Conservation (phyloP, 2,888 invertebrate species). For the Serrognathus titanus region DNA sequence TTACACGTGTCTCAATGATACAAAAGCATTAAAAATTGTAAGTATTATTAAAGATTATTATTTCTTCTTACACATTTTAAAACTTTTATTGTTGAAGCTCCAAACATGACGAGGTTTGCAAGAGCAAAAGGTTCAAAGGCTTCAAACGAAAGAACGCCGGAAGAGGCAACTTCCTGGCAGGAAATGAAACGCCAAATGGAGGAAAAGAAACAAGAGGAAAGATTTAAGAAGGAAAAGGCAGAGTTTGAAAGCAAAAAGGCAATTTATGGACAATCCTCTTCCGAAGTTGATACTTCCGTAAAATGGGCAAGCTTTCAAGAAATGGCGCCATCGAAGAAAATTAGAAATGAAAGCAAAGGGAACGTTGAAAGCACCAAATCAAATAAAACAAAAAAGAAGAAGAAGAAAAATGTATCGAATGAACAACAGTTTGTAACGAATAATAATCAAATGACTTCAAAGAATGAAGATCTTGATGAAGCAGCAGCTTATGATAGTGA, state of each 20-base stretch:
- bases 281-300: slow-evolving; percentile 1
- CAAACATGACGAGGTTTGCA: slow-evolving; percentile 68
- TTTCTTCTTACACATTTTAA: slow-evolving; percentile 10
- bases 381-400: slow-evolving; percentile 8
- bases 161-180: slow-evolving; percentile 71
- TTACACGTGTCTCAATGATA: no score
- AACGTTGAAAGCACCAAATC: neutral
- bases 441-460: no score
- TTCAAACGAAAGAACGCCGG: slow-evolving; percentile 66
- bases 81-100: neutral
- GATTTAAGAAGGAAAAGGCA: slow-evolving; percentile 31
- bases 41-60: no score
- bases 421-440: slow-evolving; percentile 1
- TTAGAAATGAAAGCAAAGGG: slow-evolving; percentile 1
- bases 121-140: slow-evolving; percentile 72
- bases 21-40: no score
- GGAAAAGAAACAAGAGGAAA: slow-evolving; percentile 53
- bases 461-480: no score
- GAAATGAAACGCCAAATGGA: slow-evolving; percentile 64
- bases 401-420: neutral
- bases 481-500: slow-evolving; percentile 9
- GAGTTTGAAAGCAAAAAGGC: slow-evolving; percentile 27
- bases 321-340: neutral
- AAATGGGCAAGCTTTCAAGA: slow-evolving; percentile 22
- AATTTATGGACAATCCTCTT: slow-evolving; percentile 20